These are phyloP conservation scores for Diarsia brunnea DNA, from an alignment of 2,888 invertebrate species.

Conservation along the genomic window DNA sequence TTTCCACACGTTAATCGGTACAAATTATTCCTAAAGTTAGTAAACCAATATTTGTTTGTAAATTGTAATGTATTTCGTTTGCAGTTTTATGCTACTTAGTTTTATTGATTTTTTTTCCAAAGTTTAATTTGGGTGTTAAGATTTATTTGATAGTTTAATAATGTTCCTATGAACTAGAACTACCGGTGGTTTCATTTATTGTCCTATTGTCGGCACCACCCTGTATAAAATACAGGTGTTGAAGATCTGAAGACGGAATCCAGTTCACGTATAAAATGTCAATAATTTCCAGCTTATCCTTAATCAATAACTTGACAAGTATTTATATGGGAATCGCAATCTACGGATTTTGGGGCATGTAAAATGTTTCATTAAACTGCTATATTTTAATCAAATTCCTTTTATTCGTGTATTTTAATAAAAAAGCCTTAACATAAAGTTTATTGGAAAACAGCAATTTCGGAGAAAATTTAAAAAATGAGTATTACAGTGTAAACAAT, in stretches of 20 bases:
- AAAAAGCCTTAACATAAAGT: background rate
- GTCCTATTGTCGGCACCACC: too few relatives aligned
- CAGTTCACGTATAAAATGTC: constrained; percentile 46
- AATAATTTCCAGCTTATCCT: constrained; percentile 56
- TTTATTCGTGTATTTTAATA: background rate
- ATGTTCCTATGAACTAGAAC: too few relatives aligned
- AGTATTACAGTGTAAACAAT: background rate
- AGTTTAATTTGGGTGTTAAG: too few relatives aligned
- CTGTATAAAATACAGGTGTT: background rate
- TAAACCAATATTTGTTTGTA: too few relatives aligned
- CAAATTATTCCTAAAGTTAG: too few relatives aligned
- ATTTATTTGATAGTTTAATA: too few relatives aligned
- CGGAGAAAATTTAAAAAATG: background rate
- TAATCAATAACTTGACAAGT: constrained; percentile 67
- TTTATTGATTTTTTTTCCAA: too few relatives aligned
- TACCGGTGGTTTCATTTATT: too few relatives aligned
- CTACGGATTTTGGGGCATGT: constrained; percentile 48
- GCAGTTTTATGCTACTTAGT: too few relatives aligned
- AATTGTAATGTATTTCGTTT: too few relatives aligned
- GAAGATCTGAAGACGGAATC: constrained; percentile 21
- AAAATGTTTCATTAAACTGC: constrained; percentile 48
- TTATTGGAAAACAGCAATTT: background rate
- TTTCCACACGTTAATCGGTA: too few relatives aligned
- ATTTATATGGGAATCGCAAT: constrained; percentile 62
- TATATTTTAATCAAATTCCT: background rate